Evolutionary conservation across 2,888 invertebrate species (phyloP), one percentile per base, ranked within the genome.

Genomic region (Ichneumoninae sp.): DNA sequence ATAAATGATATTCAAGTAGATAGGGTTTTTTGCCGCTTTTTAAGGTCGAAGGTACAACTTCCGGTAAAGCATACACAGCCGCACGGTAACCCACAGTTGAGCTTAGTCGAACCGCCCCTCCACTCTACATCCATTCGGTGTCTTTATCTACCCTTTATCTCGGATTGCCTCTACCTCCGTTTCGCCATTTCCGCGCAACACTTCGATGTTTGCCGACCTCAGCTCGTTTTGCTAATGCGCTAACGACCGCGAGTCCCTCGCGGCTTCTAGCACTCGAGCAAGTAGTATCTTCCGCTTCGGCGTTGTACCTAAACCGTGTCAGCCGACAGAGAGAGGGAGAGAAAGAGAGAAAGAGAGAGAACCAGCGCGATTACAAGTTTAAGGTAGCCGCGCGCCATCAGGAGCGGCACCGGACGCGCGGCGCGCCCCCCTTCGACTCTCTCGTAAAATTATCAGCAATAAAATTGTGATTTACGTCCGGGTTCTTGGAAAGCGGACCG

Each of bases 381-480:
- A 90, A 91, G 89, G 91, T 91, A 86, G 86, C 84, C 22, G 74
- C 80, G 68, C 60, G n/a, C 26, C 80, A 30, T 52, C 75, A 75
- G 81, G 72, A 84, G 77, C 80, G 78, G 80, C 84, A 84, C 78
- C 78, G 82, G 84, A 82, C 80, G 81, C 75, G 72, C 84, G 65
- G 54, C 66, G 65, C 77, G 69, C 77, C 30, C 47, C 79, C 75
- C 83, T 71, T 80, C 82, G 88, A 89, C 89, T 89, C 90, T 92
- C 90, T 93, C 92, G 91, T 93, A 92, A 92, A 92, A 92, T 93
- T 93, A 93, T 92, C 92, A 89, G 91, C 90, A 92, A 91, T 92
- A 92, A 92, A 92, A 92, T 90, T 89, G 85, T 92, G 92, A 92
- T 92, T 92, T 92, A 92, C 90, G 89, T 86, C 85, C 88, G 84